Evolutionary conservation across 2,797 vertebrate species (phyloP).

Genomic region (Gorsachius magnificus): DNA sequence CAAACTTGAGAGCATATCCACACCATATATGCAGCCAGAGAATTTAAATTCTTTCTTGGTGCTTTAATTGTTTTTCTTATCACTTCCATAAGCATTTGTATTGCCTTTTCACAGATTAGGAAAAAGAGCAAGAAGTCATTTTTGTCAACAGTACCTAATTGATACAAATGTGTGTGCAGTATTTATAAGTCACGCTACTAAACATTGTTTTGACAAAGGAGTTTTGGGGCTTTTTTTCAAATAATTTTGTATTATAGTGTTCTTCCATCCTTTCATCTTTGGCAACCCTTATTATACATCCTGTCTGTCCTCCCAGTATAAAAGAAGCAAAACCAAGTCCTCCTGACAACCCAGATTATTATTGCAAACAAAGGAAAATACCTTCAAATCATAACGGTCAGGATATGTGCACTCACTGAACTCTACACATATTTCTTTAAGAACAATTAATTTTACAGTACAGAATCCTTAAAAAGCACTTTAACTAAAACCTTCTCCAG

Average conservation of each 20-base stretch:
- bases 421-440: background rate
- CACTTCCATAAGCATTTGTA: background rate
- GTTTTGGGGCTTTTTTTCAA: background rate
- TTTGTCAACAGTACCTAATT: background rate
- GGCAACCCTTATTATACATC: background rate
- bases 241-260: background rate
- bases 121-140: background rate
- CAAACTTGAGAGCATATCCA: background rate
- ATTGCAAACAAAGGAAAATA: background rate
- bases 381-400: background rate
- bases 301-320: background rate
- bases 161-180: background rate
- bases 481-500: background rate
- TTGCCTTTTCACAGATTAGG: background rate
- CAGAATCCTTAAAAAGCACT: background rate
- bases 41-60: background rate
- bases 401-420: background rate
- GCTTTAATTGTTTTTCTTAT: background rate
- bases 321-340: background rate
- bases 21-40: background rate
- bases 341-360: background rate
- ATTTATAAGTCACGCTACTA: background rate
- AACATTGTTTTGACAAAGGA: background rate
- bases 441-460: background rate
- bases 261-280: background rate